phyloP scores from a whole-genome alignment of 2,113 vertebrate species.

The Coracopsis vasa region DNA sequence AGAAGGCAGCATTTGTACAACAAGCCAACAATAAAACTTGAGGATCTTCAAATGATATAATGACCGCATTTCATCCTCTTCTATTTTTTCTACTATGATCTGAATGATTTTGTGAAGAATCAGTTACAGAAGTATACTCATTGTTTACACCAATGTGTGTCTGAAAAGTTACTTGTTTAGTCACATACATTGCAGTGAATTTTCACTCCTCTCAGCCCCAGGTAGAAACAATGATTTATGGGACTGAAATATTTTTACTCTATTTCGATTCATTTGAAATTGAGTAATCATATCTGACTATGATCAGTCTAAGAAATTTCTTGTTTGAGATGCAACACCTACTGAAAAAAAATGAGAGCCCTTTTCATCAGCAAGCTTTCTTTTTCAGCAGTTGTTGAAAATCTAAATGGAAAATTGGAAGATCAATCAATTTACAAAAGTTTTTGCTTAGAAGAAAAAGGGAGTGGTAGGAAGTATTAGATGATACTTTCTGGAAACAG shows the following conservation, averaged over 20 bases:
- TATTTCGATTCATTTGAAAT: background rate
- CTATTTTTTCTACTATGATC: background rate
- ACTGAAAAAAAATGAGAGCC: background rate
- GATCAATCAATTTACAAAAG: background rate
- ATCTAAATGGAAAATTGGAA: background rate
- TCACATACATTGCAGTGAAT: background rate
- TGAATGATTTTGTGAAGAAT: background rate
- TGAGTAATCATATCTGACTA: background rate
- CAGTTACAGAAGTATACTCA: background rate
- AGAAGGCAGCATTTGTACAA: constrained; percentile 22
- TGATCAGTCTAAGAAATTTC: background rate
- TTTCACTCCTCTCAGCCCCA: background rate
- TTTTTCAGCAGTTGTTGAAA: background rate
- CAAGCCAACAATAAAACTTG: background rate
- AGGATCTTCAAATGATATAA: background rate
- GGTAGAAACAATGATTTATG: background rate
- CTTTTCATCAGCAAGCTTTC: background rate
- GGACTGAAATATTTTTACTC: background rate
- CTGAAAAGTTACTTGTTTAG: background rate
- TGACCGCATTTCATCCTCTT: background rate
- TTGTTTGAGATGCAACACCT: background rate
- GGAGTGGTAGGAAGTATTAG: background rate
- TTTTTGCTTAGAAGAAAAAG: background rate
- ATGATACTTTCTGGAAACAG: background rate
- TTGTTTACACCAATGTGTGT: background rate